A percentile compares a stretch with the other conserved stretches of the same genome.
Evolutionary conservation across 2,113 vertebrate species (phyloP).

Genomic region (Perca fluviatilis): DNA sequence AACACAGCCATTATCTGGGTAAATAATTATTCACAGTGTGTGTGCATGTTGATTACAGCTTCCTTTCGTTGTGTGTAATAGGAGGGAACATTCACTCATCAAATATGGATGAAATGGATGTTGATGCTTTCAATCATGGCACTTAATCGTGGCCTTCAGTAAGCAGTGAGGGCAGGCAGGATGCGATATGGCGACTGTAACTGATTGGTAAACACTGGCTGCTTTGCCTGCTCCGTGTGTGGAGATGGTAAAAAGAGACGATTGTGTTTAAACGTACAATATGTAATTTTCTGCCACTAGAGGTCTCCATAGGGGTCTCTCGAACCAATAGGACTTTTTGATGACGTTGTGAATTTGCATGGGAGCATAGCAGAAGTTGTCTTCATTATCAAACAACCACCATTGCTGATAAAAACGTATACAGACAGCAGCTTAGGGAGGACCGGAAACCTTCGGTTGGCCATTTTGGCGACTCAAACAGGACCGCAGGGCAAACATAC

Average conservation of each 20-base stretch:
- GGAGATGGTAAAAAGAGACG: neutral
- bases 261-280: neutral
- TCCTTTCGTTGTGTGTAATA: conserved; percentile 72
- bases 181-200: conserved; percentile 50
- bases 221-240: conserved; percentile 3
- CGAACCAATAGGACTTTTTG: too few relatives aligned
- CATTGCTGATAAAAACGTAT: too few relatives aligned
- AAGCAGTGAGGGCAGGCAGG: conserved; percentile 49
- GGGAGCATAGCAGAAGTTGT: too few relatives aligned
- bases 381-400: too few relatives aligned
- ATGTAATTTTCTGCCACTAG: too few relatives aligned
- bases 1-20: conserved; percentile 73
- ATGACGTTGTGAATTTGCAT: too few relatives aligned
- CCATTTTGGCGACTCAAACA: too few relatives aligned
- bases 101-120: conserved; percentile 81
- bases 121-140: conserved; percentile 69
- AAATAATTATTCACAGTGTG: conserved; percentile 79
- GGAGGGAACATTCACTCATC: conserved; percentile 72
- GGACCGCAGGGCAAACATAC: too few relatives aligned
- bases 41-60: conserved; percentile 77
- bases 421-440: too few relatives aligned
- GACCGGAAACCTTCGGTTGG: too few relatives aligned
- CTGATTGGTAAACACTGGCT: conserved; percentile 32
- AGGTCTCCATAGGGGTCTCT: too few relatives aligned
- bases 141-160: conserved; percentile 73